phyloP scores from a whole-genome alignment of 2,888 invertebrate species.

The Amphipoea lucens region DNA sequence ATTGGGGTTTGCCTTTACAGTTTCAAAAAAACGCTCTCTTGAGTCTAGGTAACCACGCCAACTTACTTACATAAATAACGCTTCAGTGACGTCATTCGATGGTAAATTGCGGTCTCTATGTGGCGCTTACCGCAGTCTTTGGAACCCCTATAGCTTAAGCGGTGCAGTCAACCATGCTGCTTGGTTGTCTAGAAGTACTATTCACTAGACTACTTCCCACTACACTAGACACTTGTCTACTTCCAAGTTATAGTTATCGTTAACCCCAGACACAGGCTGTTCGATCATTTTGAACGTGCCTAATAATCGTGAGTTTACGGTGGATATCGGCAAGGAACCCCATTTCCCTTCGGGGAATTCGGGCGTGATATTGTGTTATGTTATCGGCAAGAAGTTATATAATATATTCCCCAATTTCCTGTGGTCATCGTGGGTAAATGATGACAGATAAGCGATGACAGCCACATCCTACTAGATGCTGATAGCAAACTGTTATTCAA shows the following conservation, averaged over 20 bases:
- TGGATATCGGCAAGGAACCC: no score
- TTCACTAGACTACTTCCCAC: background rate
- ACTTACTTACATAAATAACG: background rate
- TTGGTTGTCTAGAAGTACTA: background rate
- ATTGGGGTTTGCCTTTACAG: background rate
- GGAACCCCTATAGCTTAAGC: background rate
- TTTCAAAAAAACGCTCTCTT: background rate
- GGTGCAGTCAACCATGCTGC: no score
- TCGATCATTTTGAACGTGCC: background rate
- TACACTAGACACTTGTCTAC: background rate
- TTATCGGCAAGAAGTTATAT: background rate
- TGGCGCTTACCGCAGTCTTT: no score
- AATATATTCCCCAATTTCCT: background rate
- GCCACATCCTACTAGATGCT: background rate
- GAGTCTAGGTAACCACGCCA: background rate
- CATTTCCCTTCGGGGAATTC: no score
- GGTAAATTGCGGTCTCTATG: no score
- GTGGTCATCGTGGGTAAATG: background rate
- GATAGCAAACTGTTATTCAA: background rate
- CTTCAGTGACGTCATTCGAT: background rate
- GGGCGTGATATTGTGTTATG: background rate
- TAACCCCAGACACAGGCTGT: background rate
- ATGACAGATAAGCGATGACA: background rate
- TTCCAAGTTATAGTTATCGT: background rate
- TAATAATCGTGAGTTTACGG: background rate